phyloP scores from a whole-genome alignment of 2,113 vertebrate genomes.

The Oreotrochilus melanogaster region DNA sequence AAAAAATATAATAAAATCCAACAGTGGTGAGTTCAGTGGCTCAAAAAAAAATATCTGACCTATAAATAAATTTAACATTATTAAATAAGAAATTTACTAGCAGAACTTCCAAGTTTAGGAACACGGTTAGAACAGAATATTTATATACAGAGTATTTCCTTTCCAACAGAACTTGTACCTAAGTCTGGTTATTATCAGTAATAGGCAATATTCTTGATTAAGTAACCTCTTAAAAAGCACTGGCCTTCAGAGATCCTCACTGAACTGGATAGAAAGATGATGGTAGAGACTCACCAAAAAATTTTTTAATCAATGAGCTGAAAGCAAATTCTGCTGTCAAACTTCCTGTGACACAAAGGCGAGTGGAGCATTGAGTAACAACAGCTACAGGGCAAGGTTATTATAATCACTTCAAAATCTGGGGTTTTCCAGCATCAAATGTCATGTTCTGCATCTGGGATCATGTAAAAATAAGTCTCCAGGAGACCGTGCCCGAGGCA shows the following conservation, averaged over 20 bases:
- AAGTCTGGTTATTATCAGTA: constrained; percentile 1
- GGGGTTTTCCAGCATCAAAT: background rate
- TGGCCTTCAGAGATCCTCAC: background rate
- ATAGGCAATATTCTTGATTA: background rate
- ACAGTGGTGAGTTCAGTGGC: background rate
- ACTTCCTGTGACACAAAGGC: background rate
- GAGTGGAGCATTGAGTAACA: background rate
- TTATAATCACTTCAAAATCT: background rate
- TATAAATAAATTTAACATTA: background rate
- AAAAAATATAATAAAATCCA: background rate
- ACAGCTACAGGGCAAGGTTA: background rate
- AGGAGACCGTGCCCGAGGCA: background rate
- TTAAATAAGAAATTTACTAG: background rate
- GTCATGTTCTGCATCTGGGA: background rate
- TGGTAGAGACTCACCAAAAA: background rate
- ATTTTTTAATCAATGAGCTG: background rate
- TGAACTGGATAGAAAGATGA: background rate
- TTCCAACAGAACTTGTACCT: background rate
- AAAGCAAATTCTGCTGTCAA: background rate
- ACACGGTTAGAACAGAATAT: background rate
- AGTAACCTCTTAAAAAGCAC: background rate
- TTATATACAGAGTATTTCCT: background rate
- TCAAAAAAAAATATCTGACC: background rate
- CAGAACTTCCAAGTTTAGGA: background rate
- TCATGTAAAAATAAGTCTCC: background rate